Conservation (phyloP, 2,797 vertebrate genomes). For the Darevskia mixta region DNA sequence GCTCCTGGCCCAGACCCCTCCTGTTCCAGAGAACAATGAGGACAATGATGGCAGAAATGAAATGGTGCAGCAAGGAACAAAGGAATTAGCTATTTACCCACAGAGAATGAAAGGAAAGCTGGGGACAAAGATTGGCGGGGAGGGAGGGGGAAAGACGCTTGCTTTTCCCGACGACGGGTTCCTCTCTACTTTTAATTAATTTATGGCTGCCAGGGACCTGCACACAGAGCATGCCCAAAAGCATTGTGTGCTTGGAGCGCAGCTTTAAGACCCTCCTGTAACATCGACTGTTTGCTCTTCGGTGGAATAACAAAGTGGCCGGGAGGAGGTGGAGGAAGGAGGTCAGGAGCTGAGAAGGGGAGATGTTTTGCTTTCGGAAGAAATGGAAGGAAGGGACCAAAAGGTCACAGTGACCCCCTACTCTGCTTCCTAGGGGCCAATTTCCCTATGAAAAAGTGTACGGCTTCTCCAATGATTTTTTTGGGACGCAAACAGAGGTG, state of each 20-base stretch:
- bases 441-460: constrained; percentile 4
- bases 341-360: not conserved
- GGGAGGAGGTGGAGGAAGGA: constrained; percentile 26
- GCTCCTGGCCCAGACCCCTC: constrained; percentile 90
- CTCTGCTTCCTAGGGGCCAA: constrained; percentile 14
- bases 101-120: constrained; percentile 75
- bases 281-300: constrained; percentile 67
- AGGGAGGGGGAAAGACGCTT: constrained; percentile 64
- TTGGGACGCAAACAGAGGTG: not conserved
- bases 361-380: constrained; percentile 46
- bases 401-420: constrained; percentile 16
- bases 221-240: constrained; percentile 67
- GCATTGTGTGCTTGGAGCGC: constrained; percentile 38
- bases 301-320: constrained; percentile 46
- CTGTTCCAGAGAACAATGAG: constrained; percentile 87
- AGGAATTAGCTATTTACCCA: constrained; percentile 85
- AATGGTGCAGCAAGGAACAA: constrained; percentile 85
- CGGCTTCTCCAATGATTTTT: not conserved
- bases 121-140: constrained; percentile 35
- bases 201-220: constrained; percentile 78
- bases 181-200: constrained; percentile 87
- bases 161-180: constrained; percentile 70
- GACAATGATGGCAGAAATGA: constrained; percentile 86
- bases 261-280: constrained; percentile 65
- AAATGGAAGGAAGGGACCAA: constrained; percentile 39